Base-by-base conservation (phyloP, 2,797 vertebrate species). In the Phalloptychus januarius region DNA sequence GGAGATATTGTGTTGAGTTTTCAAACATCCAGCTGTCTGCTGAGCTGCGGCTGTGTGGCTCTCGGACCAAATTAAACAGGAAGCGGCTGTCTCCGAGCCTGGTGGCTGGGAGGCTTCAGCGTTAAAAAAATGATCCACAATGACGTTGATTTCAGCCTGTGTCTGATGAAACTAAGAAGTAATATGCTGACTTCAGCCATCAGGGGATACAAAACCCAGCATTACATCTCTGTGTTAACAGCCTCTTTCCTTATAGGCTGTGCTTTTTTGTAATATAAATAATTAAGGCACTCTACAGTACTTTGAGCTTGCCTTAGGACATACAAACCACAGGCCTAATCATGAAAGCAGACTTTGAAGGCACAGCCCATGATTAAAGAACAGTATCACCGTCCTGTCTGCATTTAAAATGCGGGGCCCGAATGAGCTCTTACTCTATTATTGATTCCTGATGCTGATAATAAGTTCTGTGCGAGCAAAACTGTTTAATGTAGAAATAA, bases 111-210 rank as follows among this genome's bases (percentile, higher is more conserved):
- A 78, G 82, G 90, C 77, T 76, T 85, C 33, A 36, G 45, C 74
- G 76, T 87, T 83, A 74, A 83, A 89, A 87, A 73, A 75, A 84
- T 45, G 56, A 91, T 92, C 76, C 63, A 79, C 18, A 77, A 82
- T 84, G 87, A 85, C 38, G 40, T 78, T 71, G 83, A 92, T 90
- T 93, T 89, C 85, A 87, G 78, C 87, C 79, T 78, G 71, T 46
- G 81, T 85, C 87, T 92, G 90, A 93, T 90, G 90, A 93, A 94
- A 92, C 82, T 77, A 36, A 73, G 79, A 83, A 83, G 89, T 93
- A 92, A 93, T 84, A 83, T n/a, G 70, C 61, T 45, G 76, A 45
- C 67, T 40, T 81, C 31, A 31, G 52, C 74, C 72, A 50, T 45
- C 11, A 18, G 79, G 85, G 80, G 89, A 84, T 65, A 77, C 56